Evolutionary conservation across 2,113 vertebrate species (phyloP), one percentile per base, ranked within the genome.

Genomic region (Chauna torquata): DNA sequence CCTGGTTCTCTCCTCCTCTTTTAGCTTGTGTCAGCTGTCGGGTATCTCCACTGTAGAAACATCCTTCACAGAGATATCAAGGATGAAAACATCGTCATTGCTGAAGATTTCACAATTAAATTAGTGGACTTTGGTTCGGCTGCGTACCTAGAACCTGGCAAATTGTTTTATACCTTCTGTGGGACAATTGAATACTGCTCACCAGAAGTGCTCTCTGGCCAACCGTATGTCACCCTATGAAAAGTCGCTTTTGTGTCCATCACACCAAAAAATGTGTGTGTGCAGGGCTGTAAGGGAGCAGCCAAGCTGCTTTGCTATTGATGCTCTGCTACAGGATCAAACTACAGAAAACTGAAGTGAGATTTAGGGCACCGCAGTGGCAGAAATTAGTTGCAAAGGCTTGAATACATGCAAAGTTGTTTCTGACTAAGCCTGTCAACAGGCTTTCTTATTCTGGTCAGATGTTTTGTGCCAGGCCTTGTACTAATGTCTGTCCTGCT

Each of bases 141-240:
- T 32, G 98, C 98, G 70, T 98, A 98, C 95, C 91, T 99, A 98
- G 98, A 98, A 83, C 98, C 97, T 1, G 97, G 98, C 55, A 99
- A 98, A 65, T 90, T 99, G 28, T 99, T 99, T 69, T 98, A 99
- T 57, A 98, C 98, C 15, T 99, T 99, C 94, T 99, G 99, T 49
- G 99, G 99, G 24, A 99, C 99, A 1, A 98, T 99, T 9, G 99
- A 99, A 92, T 99, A 99, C 97, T 99, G 99, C 69, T 99, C 99
- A 11, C 99, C 99, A 0, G 99, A 99, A 95, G 99, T 99, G 59
- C 98, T 99, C 59, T 97, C 98, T 94, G 99, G 99, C 95, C 99
- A 99, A 94, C 99, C 98, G 99, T 99, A 98, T 2, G 99, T 96
- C 78, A 90, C 77, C 59, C 45, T 98, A 96, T 69, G 66, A 76